These are phyloP conservation scores for Schizopygopsis pylzovi DNA, from an alignment of 2,797 vertebrate genomes.

Conservation along the genomic window DNA sequence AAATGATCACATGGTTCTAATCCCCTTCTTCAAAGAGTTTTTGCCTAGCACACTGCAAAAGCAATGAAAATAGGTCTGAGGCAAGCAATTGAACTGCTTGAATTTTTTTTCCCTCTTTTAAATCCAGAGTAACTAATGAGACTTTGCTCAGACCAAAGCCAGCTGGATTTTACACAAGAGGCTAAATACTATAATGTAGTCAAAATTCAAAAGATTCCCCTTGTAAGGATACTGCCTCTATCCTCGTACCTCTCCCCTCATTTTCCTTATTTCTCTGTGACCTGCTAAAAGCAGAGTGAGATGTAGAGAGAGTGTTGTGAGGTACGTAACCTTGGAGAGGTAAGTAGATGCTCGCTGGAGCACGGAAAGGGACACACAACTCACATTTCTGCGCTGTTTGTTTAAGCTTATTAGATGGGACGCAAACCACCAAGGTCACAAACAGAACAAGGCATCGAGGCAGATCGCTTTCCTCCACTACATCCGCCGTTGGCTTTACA, in stretches of 20 bases:
- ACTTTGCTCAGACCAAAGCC: conserved; percentile 69
- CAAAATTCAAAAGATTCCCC: conserved; percentile 69
- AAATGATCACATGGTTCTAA: conserved; percentile 82
- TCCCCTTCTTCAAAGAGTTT: conserved; percentile 77
- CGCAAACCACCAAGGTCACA: conserved; percentile 73
- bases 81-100: conserved; percentile 66
- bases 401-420: conserved; percentile 75
- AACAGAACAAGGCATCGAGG: conserved; percentile 65
- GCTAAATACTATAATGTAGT: conserved; percentile 66
- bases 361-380: conserved; percentile 58
- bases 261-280: conserved; percentile 22
- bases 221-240: conserved; percentile 59
- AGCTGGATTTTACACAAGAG: conserved; percentile 68
- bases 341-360: conserved; percentile 66
- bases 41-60: conserved; percentile 66
- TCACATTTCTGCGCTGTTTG: conserved; percentile 66
- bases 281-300: conserved; percentile 45
- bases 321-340: conserved; percentile 66
- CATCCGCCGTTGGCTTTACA: conserved; percentile 73
- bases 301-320: conserved; percentile 41
- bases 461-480: conserved; percentile 63
- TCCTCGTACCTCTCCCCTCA: conserved; percentile 36
- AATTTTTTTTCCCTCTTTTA: conserved; percentile 52
- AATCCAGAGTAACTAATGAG: conserved; percentile 70
- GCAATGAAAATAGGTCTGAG: conserved; percentile 66